These are phyloP conservation scores for Ectropis grisescens DNA, from an alignment of 1,140 invertebrate species.

Conservation along the genomic window DNA sequence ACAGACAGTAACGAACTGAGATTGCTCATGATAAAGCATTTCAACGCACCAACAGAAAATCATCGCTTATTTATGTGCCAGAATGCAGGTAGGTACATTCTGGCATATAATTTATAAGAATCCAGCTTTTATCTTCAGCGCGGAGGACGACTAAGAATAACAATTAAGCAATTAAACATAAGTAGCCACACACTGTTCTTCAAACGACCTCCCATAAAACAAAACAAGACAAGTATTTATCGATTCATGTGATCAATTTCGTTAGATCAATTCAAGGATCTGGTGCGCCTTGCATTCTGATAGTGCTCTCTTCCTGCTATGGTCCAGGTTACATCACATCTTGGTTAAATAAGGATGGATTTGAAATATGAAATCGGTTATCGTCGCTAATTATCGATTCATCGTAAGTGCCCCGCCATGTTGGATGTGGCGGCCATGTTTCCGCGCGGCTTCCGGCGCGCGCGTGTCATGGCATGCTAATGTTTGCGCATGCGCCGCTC, in stretches of 20 bases:
- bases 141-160: too few species aligned
- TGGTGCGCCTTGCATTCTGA: constrained; percentile 30
- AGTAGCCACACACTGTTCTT: too few species aligned
- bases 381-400: constrained; percentile 62
- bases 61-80: too few species aligned
- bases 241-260: constrained; percentile 31
- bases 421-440: constrained; percentile 58
- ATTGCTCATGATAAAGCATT: too few species aligned
- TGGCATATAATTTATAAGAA: too few species aligned
- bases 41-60: too few species aligned
- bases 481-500: constrained; percentile 32
- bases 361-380: constrained; percentile 64
- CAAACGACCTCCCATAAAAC: constrained; percentile 37
- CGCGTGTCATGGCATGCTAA: constrained; percentile 58
- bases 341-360: constrained; percentile 46
- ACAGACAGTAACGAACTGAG: too few species aligned
- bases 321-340: constrained; percentile 57
- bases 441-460: constrained; percentile 53
- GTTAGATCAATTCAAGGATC: constrained; percentile 46
- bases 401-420: constrained; percentile 56
- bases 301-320: constrained; percentile 22
- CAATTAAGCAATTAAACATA: too few species aligned
- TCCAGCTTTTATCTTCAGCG: too few species aligned
- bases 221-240: constrained; percentile 27
- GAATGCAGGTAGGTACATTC: too few species aligned